A percentile compares a stretch with the other conserved stretches of the same genome.
These are phyloP conservation scores for Cylloceria caligata DNA, from an alignment of 2,888 invertebrate species.

Conservation along the genomic window DNA sequence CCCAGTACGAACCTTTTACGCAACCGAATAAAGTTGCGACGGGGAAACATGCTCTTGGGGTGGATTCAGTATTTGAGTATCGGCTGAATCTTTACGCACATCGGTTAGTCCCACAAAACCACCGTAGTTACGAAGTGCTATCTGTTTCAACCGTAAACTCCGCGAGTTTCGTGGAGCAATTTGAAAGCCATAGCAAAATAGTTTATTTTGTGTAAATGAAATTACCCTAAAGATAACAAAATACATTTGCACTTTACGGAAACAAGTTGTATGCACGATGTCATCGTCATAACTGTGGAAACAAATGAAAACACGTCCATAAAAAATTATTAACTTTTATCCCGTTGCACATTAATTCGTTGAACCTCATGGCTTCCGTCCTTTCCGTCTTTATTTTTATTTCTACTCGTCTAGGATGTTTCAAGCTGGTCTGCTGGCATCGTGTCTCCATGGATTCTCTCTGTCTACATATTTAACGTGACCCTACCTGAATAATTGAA, in stretches of 20 bases:
- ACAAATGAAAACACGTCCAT: not conserved
- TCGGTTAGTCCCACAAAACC: not conserved
- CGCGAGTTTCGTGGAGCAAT: not conserved
- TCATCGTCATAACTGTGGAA: not conserved
- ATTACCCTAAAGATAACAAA: not conserved
- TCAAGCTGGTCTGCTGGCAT: not conserved
- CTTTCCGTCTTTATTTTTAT: slow-evolving; percentile 3
- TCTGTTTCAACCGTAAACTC: not conserved
- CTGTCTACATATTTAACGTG: slow-evolving; percentile 79
- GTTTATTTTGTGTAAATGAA: slow-evolving; percentile 15
- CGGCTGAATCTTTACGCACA: slow-evolving; percentile 47
- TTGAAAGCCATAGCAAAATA: slow-evolving; percentile 7
- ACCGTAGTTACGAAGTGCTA: not conserved
- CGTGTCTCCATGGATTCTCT: slow-evolving; percentile 32
- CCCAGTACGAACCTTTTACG: slow-evolving; percentile 56
- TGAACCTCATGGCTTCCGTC: slow-evolving; percentile 8
- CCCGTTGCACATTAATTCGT: slow-evolving; percentile 12
- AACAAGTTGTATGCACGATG: not conserved
- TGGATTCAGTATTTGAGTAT: slow-evolving; percentile 68
- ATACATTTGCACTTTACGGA: not conserved
- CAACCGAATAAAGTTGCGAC: slow-evolving; percentile 57
- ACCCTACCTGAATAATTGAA: slow-evolving; percentile 82
- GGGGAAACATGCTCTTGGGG: slow-evolving; percentile 67
- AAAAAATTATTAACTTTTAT: not conserved
- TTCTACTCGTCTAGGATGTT: not conserved